Evolutionary conservation across 1,140 invertebrate species (phyloP), one percentile per base, ranked within the genome.

Genomic region (Danaus melanippus): DNA sequence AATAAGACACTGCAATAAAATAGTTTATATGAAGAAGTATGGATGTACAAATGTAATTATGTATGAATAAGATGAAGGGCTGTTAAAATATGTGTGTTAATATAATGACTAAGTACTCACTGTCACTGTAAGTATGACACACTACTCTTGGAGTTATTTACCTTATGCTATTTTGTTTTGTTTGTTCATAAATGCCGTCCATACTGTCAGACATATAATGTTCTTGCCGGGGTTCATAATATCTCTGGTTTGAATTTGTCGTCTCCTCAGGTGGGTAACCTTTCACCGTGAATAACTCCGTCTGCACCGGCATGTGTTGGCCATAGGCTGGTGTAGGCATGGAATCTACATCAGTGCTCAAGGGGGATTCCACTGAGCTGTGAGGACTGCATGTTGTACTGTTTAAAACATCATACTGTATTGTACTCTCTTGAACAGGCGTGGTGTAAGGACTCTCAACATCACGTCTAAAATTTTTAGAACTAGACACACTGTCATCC

Each of bases 401-500:
- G 41, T 84, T 84, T n/a, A 86, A 46, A 9, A 72, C 64, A 58
- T 86, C 74, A 61, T 86, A 84, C 48, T 84, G 81, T 9, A 81
- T 43, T 21, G 64, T 54, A 11, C 63, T 60, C 7, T 84, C 76
- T 11, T 66, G 69, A 5, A 66, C 49, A 0, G 67, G 70, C 8
- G 53, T 56, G 62, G 42, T 66, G 59, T 64, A 53, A 48, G 48
- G 40, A 9, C 50, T 50, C 11, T 77, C 78, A 21, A 86, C 81
- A 48, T 87, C 86, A 17, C 66, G 63, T 67, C 82, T 87, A 9
- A 71, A 53, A 41, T 64, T 71, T 50, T 88, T 88, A 2, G 86
- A 87, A 60, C 86, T 87, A 5, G 79, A 72, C 0, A 88, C 81
- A 10, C 72, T 62, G 46, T 87, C 84, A 17, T 87, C 84, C 10